Evolutionary conservation across 2,888 invertebrate species (phyloP).

Genomic region (Drosophila mimica): DNA sequence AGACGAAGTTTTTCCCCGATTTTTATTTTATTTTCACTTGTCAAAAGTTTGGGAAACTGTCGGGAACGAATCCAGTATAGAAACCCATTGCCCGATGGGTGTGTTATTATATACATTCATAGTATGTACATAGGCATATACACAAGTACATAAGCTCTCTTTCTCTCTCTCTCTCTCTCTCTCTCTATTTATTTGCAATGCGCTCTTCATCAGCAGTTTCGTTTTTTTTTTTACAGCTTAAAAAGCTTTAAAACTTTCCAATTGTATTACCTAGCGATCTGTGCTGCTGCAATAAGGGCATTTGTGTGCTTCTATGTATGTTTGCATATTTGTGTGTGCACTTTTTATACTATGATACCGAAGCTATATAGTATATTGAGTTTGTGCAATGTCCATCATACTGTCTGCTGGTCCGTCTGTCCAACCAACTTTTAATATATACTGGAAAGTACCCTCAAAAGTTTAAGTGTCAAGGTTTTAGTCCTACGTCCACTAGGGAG

Average conservation of each 20-base stretch:
- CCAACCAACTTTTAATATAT: too few species aligned
- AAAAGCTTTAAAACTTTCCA: slow-evolving; percentile 60
- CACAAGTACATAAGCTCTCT: slow-evolving; percentile 13
- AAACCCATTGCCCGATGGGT: background rate
- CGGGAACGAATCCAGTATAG: slow-evolving; percentile 1
- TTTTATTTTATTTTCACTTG: background rate
- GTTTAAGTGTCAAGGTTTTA: too few species aligned
- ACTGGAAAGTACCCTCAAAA: too few species aligned
- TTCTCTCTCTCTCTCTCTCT: slow-evolving; percentile 10
- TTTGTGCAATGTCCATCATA: too few species aligned
- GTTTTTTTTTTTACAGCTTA: slow-evolving; percentile 32
- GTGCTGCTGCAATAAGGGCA: background rate
- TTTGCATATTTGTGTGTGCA: background rate
- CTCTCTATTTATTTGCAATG: slow-evolving; percentile 6
- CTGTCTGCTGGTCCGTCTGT: too few species aligned
- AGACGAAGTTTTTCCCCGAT: background rate
- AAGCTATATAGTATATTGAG: too few species aligned
- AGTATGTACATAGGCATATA: background rate
- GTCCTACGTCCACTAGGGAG: too few species aligned
- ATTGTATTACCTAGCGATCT: slow-evolving; percentile 34
- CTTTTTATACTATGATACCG: too few species aligned
- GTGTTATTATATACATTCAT: background rate
- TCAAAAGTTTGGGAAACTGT: slow-evolving; percentile 1
- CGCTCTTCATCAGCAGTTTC: slow-evolving; percentile 26
- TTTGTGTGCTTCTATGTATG: background rate